Percentiles rank a stretch among this genome's conserved stretches.
Evolutionary conservation across 2,888 invertebrate species (phyloP).

Genomic region (Argyresthia albistria): DNA sequence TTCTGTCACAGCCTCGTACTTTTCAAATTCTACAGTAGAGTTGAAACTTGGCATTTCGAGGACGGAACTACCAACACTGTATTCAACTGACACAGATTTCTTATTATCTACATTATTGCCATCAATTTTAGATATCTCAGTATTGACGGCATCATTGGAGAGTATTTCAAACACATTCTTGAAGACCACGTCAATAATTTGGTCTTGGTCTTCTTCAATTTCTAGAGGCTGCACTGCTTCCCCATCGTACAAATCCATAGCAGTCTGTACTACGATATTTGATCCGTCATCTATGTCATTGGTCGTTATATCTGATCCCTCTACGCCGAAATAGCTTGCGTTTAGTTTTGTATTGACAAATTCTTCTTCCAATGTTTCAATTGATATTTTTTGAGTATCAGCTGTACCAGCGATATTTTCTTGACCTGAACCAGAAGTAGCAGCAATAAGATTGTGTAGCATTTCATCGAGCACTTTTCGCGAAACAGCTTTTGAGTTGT

Average conservation of each 20-base stretch:
- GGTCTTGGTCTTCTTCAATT: background rate
- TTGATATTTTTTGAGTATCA: too few species aligned
- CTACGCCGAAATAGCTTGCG: too few species aligned
- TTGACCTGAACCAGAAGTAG: too few species aligned
- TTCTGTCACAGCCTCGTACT: constrained; percentile 44
- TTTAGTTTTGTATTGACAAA: too few species aligned
- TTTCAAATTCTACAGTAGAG: constrained; percentile 57
- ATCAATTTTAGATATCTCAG: too few species aligned
- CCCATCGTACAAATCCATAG: background rate
- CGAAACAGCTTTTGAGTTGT: too few species aligned
- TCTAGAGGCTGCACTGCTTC: background rate
- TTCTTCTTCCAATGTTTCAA: too few species aligned
- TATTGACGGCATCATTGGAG: background rate
- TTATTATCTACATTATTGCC: background rate
- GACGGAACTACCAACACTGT: constrained; percentile 31
- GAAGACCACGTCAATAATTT: background rate
- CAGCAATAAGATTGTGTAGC: too few species aligned
- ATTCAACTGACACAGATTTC: constrained; percentile 9
- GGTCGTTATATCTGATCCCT: background rate
- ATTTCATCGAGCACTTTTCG: too few species aligned
- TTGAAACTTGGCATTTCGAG: constrained; percentile 36
- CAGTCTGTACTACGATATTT: background rate
- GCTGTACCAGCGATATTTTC: too few species aligned
- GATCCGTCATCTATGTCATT: background rate
- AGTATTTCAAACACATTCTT: background rate